Conservation (phyloP, 2,113 vertebrate species). For the Melospiza melodia region DNA sequence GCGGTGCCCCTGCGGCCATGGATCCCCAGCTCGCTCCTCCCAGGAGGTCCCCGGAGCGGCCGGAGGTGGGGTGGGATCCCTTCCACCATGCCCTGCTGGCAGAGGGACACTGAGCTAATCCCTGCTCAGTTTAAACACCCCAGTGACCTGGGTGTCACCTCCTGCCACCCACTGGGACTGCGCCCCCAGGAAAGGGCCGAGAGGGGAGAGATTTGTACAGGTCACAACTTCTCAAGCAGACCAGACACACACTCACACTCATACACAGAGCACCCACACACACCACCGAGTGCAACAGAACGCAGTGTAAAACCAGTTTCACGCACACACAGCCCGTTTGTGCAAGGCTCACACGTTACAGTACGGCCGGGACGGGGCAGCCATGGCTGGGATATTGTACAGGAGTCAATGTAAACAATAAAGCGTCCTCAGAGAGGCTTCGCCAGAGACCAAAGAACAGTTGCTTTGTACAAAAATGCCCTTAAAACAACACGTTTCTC, state of each 20-base stretch:
- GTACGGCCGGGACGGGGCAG: slow-evolving; percentile 16
- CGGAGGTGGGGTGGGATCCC: background rate
- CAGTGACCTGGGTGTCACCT: background rate
- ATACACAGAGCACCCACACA: background rate
- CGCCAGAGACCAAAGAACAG: slow-evolving; percentile 65
- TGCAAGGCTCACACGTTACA: slow-evolving; percentile 42
- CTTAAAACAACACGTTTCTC: slow-evolving; percentile 7
- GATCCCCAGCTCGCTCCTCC: background rate
- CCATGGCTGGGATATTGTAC: slow-evolving; percentile 49
- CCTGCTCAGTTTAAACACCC: background rate
- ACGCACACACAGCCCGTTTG: background rate
- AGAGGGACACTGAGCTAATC: slow-evolving; percentile 12
- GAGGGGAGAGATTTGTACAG: slow-evolving; percentile 30
- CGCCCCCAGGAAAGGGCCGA: background rate
- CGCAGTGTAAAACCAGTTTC: slow-evolving; percentile 15
- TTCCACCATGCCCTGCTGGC: slow-evolving; percentile 17
- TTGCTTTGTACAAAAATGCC: slow-evolving; percentile 79
- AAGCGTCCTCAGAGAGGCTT: slow-evolving; percentile 69
- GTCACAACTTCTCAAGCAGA: slow-evolving; percentile 29
- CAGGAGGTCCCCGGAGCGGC: background rate
- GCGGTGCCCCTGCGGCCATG: fast-evolving
- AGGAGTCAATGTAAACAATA: slow-evolving; percentile 79
- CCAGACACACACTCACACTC: background rate
- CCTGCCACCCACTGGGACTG: slow-evolving; percentile 39
- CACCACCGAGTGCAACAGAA: slow-evolving; percentile 56